Base-by-base conservation (phyloP, 2,113 vertebrate species). In the Passer montanus region DNA sequence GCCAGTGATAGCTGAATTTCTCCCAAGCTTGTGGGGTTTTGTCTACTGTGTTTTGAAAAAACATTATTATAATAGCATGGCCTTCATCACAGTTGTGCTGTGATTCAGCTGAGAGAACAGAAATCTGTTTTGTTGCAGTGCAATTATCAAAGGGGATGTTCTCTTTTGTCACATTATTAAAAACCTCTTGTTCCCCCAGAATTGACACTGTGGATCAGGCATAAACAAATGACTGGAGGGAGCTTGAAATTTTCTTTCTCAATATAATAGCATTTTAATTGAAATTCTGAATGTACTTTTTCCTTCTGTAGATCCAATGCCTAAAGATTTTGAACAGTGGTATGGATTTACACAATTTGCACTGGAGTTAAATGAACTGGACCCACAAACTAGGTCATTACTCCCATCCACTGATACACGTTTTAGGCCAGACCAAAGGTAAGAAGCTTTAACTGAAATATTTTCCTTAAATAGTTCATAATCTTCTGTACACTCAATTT, bases 291-390 rank as follows among this genome's bases (percentile, higher is more conserved):
- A 80, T 85, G 31, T 68, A 37, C 11, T 35, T 26, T 68, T 63
- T 37, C 96, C 82, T 96, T 66, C 84, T 98, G 64, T 90, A 99
- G 99, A 99, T 97, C 97, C 98, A 0, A 99, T 99, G 98, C 99
- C 99, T 33, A 98, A 98, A 53, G 98, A 98, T 90, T 97, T 98
- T n/a, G 99, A 99, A 77, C 98, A 99, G 81, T 99, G 99, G 97
- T 99, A 99, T 26, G 99, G 99, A 86, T 99, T 99, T 95, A 99
- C 99, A 33, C 99, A 99, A 56, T 99, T 99, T 98, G 99, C 99
- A 37, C 93, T 99, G 80, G 99, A 99, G 95, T 97, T 99, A 93
- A 99, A 99, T 81, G 99, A 99, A 96, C 87, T 99, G 94, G 98
- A 99, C 15, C 89, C 97, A 1, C 97, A 97, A 37, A 97, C 96